These are phyloP conservation scores for Macrotrachela quadricornifera DNA, from an alignment of 1,140 invertebrate genomes.

Conservation along the genomic window DNA sequence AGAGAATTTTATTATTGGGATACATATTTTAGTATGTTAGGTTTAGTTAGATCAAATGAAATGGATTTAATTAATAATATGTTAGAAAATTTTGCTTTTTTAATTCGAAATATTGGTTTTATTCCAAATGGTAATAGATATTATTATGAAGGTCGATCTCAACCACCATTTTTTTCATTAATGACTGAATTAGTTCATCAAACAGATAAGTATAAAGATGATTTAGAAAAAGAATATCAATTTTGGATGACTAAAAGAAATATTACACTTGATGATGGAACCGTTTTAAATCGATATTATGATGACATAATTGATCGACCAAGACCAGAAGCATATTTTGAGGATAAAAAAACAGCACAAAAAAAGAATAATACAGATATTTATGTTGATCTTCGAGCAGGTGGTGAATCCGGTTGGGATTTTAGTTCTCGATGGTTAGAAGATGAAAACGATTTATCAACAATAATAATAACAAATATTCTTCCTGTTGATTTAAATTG, in stretches of 20 bases:
- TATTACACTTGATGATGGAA: conserved; percentile 14
- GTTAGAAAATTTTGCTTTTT: conserved; percentile 22
- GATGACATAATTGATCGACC: background rate
- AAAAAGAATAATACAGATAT: conserved; percentile 35
- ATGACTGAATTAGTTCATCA: conserved; percentile 41
- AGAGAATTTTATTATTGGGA: conserved; percentile 75
- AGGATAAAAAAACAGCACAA: conserved; percentile 26
- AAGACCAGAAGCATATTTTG: conserved; percentile 63
- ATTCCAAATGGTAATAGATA: conserved; percentile 71
- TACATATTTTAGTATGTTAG: conserved; percentile 72
- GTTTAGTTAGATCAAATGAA: conserved; percentile 61
- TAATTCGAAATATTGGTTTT: conserved; percentile 37
- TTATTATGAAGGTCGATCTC: conserved; percentile 59
- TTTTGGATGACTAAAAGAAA: conserved; percentile 35
- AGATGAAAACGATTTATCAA: conserved; percentile 14
- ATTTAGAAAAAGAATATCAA: conserved; percentile 49
- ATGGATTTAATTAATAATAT: conserved; percentile 54
- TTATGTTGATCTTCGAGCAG: conserved; percentile 59
- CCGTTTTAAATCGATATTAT: background rate
- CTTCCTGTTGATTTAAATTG: conserved; percentile 64
- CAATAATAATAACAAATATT: conserved; percentile 39
- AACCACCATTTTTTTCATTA: conserved; percentile 57
- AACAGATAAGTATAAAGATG: conserved; percentile 42
- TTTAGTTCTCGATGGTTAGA: conserved; percentile 71
- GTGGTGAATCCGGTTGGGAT: conserved; percentile 79